Evolutionary conservation across 1,140 invertebrate genomes (phyloP), one percentile per base, ranked within the genome.

Genomic region (Ooceraea biroi): DNA sequence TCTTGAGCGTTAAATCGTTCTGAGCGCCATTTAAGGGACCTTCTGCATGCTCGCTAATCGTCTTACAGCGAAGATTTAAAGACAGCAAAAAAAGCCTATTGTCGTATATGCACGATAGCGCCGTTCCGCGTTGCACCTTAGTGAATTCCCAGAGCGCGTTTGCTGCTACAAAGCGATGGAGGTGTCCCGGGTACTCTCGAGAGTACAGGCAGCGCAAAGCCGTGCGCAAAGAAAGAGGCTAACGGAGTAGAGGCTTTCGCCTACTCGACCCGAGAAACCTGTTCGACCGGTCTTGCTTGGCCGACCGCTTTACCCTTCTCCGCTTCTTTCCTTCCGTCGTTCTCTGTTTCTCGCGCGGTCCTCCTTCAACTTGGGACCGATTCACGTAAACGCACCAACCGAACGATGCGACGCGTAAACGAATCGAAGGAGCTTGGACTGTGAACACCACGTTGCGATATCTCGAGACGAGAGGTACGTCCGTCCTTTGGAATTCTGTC

Each of bases 211-310:
- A 80, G 41, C 44, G 69, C 36, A 57, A 78, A 78, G 25, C 65
- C 65, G 65, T 50, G 88, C 50, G 85, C 60, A 82, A 90, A 87
- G 86, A 90, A 89, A 90, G 90, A 93, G 91, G 91, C 92, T 93
- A 93, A 93, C 92, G 92, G 91, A 92, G 91, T 92, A 92, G 90
- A 93, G 88, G 89, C 91, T 92, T 92, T 93, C 92, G 92, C 91
- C 91, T 93, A 92, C 92, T 91, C 90, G 88, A 90, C 88, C 85
- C 86, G 86, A 90, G 87, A 92, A 94, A 93, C 93, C 92, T 90
- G 93, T 93, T 90, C 82, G 89, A 94, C 93, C 93, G 93, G 93
- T 94, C 92, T 92, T 89, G 83, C 92, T 82, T 82, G 85, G 74
- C 69, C 87, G 82, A 91, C 88, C 89, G 73, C 82, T 69, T 68